Percentiles rank a stretch among this genome's conserved stretches.
phyloP scores from a whole-genome alignment of 1,140 invertebrate genomes.

The Brachionus rotundiformis region DNA sequence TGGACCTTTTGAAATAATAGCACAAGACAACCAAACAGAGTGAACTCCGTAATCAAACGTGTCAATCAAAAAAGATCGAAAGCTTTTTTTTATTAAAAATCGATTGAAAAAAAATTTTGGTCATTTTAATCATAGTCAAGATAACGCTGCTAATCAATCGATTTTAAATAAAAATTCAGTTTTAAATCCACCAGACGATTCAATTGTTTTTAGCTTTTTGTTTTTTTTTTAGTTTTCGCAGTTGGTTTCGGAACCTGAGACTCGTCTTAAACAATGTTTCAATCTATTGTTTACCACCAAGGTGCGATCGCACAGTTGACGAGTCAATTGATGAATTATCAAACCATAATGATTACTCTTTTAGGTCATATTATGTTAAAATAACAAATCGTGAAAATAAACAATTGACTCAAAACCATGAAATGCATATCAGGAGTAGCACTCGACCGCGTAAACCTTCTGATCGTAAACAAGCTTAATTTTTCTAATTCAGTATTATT shows the following conservation, averaged over 20 bases:
- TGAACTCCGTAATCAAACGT: neutral
- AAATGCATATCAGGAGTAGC: neutral
- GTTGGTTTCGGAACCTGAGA: too few species aligned
- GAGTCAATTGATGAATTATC: neutral
- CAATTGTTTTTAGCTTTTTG: too few species aligned
- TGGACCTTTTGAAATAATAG: conserved; percentile 1
- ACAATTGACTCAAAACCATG: neutral
- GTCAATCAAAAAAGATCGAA: neutral
- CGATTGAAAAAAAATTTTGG: conserved; percentile 21
- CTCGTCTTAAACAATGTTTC: too few species aligned
- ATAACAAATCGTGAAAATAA: neutral
- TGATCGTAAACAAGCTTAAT: neutral
- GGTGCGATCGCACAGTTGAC: neutral
- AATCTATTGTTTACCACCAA: too few species aligned
- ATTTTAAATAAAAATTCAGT: neutral
- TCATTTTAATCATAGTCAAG: conserved; percentile 21
- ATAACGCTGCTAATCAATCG: neutral
- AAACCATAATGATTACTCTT: neutral
- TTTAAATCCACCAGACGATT: conserved; percentile 3
- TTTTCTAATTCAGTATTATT: neutral
- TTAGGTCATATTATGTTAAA: neutral
- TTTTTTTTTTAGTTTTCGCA: too few species aligned
- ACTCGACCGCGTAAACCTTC: conserved; percentile 10
- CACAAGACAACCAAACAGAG: neutral
- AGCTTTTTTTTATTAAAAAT: neutral